Evolutionary conservation across 2,888 invertebrate genomes (phyloP).

Genomic region (Drosophila prostipennis): DNA sequence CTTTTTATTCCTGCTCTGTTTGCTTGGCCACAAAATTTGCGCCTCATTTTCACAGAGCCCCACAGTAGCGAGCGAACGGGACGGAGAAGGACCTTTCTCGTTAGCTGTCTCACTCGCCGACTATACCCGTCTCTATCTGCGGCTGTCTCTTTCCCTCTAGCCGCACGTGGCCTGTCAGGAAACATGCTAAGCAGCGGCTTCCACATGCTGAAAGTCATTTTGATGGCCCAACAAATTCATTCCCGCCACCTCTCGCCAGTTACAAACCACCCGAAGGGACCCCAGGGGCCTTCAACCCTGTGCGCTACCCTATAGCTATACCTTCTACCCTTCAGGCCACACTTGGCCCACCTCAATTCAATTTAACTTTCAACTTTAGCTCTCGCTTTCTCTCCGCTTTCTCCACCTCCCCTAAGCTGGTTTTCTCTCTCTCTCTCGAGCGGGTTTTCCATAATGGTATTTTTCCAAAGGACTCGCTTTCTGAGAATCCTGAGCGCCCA

Average conservation of each 20-base stretch:
- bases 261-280: constrained; percentile 55
- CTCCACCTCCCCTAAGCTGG: constrained; percentile 19
- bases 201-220: constrained; percentile 78
- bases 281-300: constrained; percentile 45
- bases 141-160: constrained; percentile 30
- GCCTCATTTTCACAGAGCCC: constrained; percentile 73
- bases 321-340: constrained; percentile 44
- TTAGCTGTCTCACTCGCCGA: constrained; percentile 7
- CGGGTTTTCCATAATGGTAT: constrained; percentile 49
- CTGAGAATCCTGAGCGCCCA: constrained; percentile 73
- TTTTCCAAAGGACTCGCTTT: constrained; percentile 25
- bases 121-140: constrained; percentile 14
- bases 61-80: constrained; percentile 11
- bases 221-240: constrained; percentile 53
- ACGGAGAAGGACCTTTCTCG: constrained; percentile 17
- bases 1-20: constrained; percentile 48
- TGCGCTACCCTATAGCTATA: constrained; percentile 13
- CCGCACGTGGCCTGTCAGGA: constrained; percentile 79
- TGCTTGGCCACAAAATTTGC: constrained; percentile 78
- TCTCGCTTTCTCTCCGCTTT: constrained; percentile 17
- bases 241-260: constrained; percentile 38
- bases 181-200: constrained; percentile 79
- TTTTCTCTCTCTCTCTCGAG: constrained; percentile 17
- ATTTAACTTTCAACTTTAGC: constrained; percentile 75
- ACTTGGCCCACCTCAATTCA: constrained; percentile 67